Evolutionary conservation across 2,113 vertebrate species (phyloP).

Genomic region (Eretmochelys imbricata): DNA sequence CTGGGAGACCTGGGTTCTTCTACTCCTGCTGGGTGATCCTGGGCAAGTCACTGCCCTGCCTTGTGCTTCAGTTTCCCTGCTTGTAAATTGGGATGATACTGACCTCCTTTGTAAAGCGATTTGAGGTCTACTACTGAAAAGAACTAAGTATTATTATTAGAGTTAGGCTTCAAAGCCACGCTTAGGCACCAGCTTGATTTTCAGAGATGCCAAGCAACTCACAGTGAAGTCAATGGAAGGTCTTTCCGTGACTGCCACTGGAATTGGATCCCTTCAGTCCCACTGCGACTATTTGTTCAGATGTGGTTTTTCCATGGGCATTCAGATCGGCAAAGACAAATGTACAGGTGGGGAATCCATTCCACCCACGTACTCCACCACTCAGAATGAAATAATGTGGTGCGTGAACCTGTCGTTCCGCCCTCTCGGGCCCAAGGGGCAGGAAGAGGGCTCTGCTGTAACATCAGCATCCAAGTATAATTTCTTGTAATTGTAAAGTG

Average conservation of each 20-base stretch:
- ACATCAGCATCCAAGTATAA: constrained; percentile 27
- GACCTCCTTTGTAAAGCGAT: not conserved
- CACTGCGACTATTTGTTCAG: not conserved
- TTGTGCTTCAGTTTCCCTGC: not conserved
- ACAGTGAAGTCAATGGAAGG: not conserved
- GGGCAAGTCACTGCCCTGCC: not conserved
- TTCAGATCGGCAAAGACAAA: not conserved
- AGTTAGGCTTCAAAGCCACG: not conserved
- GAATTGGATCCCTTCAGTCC: not conserved
- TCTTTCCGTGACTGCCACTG: not conserved
- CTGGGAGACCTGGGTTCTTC: not conserved
- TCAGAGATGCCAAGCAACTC: not conserved
- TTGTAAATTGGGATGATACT: not conserved
- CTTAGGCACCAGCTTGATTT: not conserved
- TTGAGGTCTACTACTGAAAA: not conserved
- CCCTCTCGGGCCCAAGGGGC: not conserved
- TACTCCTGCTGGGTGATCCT: not conserved
- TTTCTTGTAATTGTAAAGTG: constrained; percentile 61
- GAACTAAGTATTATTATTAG: not conserved
- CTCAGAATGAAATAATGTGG: not conserved
- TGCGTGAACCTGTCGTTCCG: not conserved
- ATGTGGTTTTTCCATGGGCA: accelerated
- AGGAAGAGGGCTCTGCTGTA: constrained; percentile 45
- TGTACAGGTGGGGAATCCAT: accelerated
- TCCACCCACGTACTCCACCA: not conserved